These are phyloP conservation scores for Gasterosteus aculeatus DNA, from an alignment of 2,113 vertebrate species.

Conservation along the genomic window DNA sequence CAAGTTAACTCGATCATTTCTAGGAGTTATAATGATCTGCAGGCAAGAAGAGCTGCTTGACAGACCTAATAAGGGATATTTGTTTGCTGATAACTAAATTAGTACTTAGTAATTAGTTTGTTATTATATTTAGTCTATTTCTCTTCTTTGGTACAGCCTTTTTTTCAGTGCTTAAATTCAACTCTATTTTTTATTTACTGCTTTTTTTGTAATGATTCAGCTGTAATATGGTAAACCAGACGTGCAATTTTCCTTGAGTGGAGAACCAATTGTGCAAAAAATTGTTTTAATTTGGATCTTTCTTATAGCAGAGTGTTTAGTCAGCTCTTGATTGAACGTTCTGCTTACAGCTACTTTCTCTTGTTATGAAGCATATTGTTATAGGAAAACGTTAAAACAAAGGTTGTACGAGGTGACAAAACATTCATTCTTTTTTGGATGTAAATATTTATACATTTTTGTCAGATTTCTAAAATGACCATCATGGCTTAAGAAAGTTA, in stretches of 20 bases:
- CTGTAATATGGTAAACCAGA: not conserved
- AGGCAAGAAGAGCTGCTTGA: not conserved
- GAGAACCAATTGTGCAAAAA: not conserved
- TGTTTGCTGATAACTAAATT: slow-evolving; percentile 1
- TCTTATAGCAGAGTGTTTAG: not conserved
- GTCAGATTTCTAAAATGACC: not conserved
- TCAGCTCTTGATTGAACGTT: not conserved
- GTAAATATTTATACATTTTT: not conserved
- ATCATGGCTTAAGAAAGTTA: not conserved
- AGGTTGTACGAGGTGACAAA: not conserved
- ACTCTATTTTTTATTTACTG: not conserved
- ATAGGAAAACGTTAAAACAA: not conserved
- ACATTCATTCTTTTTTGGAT: not conserved
- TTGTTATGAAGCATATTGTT: not conserved
- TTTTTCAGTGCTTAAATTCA: not conserved
- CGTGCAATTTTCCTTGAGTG: not conserved
- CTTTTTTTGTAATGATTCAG: not conserved
- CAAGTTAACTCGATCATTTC: slow-evolving; percentile 22
- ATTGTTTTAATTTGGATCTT: not conserved
- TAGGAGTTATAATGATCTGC: not conserved
- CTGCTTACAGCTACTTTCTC: not conserved
- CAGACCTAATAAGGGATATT: not conserved
- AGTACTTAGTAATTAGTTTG: not conserved
- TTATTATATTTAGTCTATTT: not conserved
- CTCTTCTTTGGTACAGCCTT: not conserved